These are phyloP conservation scores for Trachymyrmex septentrionalis DNA, from an alignment of 1,140 invertebrate species.

Conservation along the genomic window DNA sequence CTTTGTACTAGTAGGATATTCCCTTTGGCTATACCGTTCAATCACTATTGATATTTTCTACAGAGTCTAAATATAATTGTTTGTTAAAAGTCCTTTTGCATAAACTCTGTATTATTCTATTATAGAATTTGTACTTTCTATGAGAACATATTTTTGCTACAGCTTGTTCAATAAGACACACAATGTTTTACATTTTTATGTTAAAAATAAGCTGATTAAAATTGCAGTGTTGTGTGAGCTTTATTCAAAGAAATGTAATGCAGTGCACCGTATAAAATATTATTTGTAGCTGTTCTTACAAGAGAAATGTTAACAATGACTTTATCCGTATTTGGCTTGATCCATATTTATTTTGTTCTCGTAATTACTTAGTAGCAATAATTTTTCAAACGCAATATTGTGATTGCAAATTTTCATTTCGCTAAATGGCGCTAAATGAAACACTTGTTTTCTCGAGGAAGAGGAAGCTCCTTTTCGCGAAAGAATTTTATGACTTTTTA, in stretches of 20 bases:
- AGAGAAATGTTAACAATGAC: not conserved
- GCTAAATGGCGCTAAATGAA: constrained; percentile 3
- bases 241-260: constrained; percentile 1
- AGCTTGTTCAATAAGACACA: not conserved
- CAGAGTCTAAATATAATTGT: not conserved
- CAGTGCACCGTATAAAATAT: not conserved
- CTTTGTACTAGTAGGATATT: not conserved
- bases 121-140: not conserved
- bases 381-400: constrained; percentile 9
- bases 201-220: not conserved
- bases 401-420: constrained; percentile 27
- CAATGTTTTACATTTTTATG: constrained; percentile 2
- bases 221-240: not conserved
- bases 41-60: not conserved
- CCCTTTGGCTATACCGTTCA: not conserved
- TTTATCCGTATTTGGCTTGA: not conserved
- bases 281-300: not conserved
- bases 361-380: constrained; percentile 1
- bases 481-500: constrained; percentile 61
- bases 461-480: not conserved
- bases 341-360: not conserved
- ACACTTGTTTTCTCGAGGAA: not conserved
- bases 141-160: not conserved
- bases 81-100: not conserved
- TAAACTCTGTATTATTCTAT: not conserved